These are phyloP conservation scores for Poeciliopsis prolifica DNA, from an alignment of 2,113 vertebrate species.

Conservation along the genomic window DNA sequence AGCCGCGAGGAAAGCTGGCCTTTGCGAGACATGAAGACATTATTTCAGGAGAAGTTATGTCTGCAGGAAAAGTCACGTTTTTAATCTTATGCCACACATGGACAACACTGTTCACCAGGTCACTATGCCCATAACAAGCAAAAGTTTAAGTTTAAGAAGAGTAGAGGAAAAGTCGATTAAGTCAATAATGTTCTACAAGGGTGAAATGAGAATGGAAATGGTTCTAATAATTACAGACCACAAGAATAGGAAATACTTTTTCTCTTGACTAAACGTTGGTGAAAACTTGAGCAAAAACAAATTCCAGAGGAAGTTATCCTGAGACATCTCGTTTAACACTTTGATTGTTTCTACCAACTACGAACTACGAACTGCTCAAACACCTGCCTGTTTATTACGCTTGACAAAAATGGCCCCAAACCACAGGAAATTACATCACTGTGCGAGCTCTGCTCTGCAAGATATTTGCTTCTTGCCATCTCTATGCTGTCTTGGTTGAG, in stretches of 20 bases:
- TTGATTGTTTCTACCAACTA: neutral
- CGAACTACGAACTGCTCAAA: neutral
- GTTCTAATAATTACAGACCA: neutral
- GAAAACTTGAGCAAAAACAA: neutral
- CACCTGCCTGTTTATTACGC: neutral
- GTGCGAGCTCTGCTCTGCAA: neutral
- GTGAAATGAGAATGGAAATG: neutral
- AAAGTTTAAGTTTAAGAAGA: neutral
- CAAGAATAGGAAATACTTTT: no score
- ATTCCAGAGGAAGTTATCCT: neutral
- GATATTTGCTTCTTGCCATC: neutral
- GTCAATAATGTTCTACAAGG: neutral
- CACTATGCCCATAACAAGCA: constrained; percentile 58
- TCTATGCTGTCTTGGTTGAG: neutral
- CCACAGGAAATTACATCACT: neutral
- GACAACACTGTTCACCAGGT: constrained; percentile 25
- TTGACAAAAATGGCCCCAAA: neutral
- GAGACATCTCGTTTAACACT: neutral
- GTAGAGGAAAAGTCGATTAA: neutral
- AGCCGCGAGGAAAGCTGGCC: constrained; percentile 43
- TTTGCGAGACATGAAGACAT: constrained; percentile 57
- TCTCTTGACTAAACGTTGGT: no score
- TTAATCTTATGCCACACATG: constrained; percentile 14
- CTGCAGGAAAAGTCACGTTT: constrained; percentile 26
- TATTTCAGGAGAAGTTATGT: constrained; percentile 42